These are phyloP conservation scores for Enteromius mattozi DNA, from an alignment of 2,797 vertebrate genomes.

Conservation along the genomic window DNA sequence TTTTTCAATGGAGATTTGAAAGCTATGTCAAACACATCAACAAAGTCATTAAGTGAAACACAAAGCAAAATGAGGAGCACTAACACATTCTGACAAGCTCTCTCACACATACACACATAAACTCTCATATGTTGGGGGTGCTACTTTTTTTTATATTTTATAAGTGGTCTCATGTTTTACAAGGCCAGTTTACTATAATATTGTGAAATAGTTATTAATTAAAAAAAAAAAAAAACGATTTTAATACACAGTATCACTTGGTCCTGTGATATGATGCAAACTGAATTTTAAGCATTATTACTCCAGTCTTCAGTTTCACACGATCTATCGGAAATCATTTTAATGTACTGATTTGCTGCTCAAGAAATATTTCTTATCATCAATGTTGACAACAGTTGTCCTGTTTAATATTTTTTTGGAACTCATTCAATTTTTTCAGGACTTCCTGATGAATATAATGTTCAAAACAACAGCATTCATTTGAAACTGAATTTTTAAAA, in stretches of 20 bases:
- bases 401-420: not conserved
- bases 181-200: not conserved
- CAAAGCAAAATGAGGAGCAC: not conserved
- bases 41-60: not conserved
- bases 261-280: not conserved
- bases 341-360: not conserved
- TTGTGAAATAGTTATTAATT: not conserved
- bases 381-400: not conserved
- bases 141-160: not conserved
- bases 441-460: not conserved
- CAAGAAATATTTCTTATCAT: not conserved
- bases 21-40: not conserved
- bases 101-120: not conserved
- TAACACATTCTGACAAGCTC: not conserved
- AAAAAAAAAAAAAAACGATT: not conserved
- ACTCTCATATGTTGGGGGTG: not conserved
- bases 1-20: not conserved
- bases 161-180: not conserved
- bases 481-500: not conserved
- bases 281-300: not conserved
- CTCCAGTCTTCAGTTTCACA: not conserved
- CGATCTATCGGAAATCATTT: not conserved
- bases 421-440: not conserved
- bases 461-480: not conserved
- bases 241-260: not conserved